phyloP scores from a whole-genome alignment of 1,140 invertebrate species.

The Bursaphelenchus mucronatus region DNA sequence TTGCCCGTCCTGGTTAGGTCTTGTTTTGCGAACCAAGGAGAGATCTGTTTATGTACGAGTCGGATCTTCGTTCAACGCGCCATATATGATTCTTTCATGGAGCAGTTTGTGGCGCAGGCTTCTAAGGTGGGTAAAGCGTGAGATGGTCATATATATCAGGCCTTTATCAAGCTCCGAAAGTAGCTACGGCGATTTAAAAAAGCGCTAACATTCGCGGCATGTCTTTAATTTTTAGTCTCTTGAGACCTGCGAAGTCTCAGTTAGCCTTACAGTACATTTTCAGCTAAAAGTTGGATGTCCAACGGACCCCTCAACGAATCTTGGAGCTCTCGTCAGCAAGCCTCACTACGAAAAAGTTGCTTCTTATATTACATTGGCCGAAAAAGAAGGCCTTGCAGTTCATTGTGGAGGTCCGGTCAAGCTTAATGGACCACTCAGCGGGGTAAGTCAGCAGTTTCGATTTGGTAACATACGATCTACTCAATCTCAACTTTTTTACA shows the following conservation, averaged over 20 bases:
- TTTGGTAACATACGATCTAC: not conserved
- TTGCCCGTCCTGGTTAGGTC: conserved; percentile 63
- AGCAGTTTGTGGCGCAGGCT: conserved; percentile 63
- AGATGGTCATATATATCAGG: no score
- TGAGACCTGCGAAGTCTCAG: no score
- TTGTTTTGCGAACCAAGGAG: conserved; percentile 68
- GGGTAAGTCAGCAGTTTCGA: conserved; percentile 20
- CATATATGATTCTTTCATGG: conserved; percentile 64
- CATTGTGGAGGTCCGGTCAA: conserved; percentile 57
- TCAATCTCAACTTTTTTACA: not conserved
- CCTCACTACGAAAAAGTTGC: conserved; percentile 66
- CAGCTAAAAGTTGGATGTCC: conserved; percentile 65
- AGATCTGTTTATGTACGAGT: conserved; percentile 68
- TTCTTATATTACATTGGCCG: conserved; percentile 58
- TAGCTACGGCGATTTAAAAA: conserved; percentile 53
- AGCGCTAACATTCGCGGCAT: conserved; percentile 33
- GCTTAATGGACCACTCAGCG: conserved; percentile 42
- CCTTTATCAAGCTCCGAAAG: no score
- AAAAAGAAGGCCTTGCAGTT: conserved; percentile 57
- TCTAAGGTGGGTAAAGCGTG: no score
- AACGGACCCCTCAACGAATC: conserved; percentile 59
- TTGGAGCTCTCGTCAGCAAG: conserved; percentile 65
- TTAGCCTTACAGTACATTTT: conserved; percentile 1
- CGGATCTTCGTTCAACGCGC: conserved; percentile 65
- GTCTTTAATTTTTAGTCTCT: no score